A percentile compares a stretch with the other conserved stretches of the same genome.
These are phyloP conservation scores for Lithophane semibrunnea DNA, from an alignment of 2,888 invertebrate genomes.

Conservation along the genomic window DNA sequence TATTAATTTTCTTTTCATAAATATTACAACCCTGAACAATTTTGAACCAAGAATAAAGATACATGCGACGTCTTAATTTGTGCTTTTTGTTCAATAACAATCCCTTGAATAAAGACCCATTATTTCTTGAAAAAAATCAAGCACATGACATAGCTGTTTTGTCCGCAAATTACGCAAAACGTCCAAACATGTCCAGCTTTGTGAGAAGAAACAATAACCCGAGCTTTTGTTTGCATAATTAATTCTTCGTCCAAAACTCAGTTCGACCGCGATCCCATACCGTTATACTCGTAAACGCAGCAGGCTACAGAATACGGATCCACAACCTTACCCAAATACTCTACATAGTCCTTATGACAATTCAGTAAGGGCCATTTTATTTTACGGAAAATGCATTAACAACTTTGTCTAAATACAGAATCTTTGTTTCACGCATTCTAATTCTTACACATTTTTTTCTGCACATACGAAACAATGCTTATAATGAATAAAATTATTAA, in stretches of 20 bases:
- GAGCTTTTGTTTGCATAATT: conserved; percentile 87
- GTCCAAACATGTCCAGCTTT: conserved; percentile 85
- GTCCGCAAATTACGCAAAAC: conserved; percentile 87
- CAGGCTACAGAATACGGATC: conserved; percentile 75
- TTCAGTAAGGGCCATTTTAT: conserved; percentile 61
- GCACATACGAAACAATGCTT: conserved; percentile 80
- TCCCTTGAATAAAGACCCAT: conserved; percentile 46
- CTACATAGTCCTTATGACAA: conserved; percentile 58
- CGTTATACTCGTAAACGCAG: conserved; percentile 87
- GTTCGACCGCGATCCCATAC: conserved; percentile 83
- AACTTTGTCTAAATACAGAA: conserved; percentile 58
- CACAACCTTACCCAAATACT: conserved; percentile 54
- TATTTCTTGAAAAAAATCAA: conserved; percentile 53
- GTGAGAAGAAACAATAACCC: conserved; percentile 85
- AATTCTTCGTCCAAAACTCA: conserved; percentile 82
- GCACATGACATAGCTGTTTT: conserved; percentile 78
- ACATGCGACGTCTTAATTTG: conserved; percentile 42
- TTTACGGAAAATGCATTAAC: neutral
- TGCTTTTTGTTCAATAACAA: conserved; percentile 37
- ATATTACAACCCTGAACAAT: conserved; percentile 21
- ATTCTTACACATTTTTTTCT: conserved; percentile 79
- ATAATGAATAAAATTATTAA: conserved; percentile 77
- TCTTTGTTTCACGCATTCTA: conserved; percentile 83
- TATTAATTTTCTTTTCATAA: conserved; percentile 57
- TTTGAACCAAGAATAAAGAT: conserved; percentile 34